Percentiles rank a stretch among this genome's conserved stretches.
phyloP scores from a whole-genome alignment of 2,888 invertebrate species.

The Cheilosia grossa region DNA sequence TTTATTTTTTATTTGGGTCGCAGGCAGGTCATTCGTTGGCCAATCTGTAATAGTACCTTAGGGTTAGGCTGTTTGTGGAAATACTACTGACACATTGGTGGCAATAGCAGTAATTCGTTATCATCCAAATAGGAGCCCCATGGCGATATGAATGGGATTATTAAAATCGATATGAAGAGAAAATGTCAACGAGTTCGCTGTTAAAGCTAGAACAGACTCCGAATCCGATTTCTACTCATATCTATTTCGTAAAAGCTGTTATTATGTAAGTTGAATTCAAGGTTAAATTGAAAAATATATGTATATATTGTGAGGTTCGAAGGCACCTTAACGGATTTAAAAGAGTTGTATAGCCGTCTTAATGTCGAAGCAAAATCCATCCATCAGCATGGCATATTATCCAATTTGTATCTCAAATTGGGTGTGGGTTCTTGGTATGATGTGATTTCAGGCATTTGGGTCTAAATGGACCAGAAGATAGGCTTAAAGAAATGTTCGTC shows the following conservation, averaged over 20 bases:
- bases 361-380: neutral
- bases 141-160: constrained; percentile 15
- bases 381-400: constrained; percentile 3
- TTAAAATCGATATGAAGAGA: constrained; percentile 21
- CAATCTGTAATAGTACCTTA: constrained; percentile 1
- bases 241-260: constrained; percentile 8
- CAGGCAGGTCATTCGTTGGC: constrained; percentile 28
- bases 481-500: too few relatives aligned
- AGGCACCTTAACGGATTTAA: constrained; percentile 23
- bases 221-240: constrained; percentile 25
- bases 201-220: constrained; percentile 13
- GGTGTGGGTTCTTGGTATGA: too few relatives aligned
- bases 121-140: constrained; percentile 7
- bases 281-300: constrained; percentile 12
- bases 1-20: constrained; percentile 43
- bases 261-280: neutral
- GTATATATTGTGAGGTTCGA: neutral
- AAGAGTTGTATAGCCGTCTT: neutral
- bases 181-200: constrained; percentile 25
- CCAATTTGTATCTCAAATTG: neutral
- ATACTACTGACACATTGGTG: constrained; percentile 18
- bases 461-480: too few relatives aligned
- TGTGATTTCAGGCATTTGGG: too few relatives aligned
- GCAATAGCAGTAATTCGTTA: neutral
- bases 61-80: constrained; percentile 8